phyloP scores from a whole-genome alignment of 2,888 invertebrate species.

The Apeira syringaria region DNA sequence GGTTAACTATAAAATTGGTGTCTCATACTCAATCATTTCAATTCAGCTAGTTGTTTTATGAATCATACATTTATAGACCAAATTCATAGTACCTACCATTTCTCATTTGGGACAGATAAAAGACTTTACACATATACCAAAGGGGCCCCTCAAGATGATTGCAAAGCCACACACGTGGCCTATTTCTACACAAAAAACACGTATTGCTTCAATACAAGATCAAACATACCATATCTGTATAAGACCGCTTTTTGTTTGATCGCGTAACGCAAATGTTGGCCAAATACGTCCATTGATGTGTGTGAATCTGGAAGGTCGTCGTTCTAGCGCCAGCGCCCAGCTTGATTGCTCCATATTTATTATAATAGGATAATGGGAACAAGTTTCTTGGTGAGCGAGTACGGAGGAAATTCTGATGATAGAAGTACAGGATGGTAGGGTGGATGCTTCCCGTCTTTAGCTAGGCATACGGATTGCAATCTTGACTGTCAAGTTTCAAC shows the following conservation, averaged over 20 bases:
- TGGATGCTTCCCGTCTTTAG: conserved; percentile 8
- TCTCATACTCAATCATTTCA: too few species aligned
- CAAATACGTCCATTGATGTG: not conserved
- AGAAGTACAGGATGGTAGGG: not conserved
- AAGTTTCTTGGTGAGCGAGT: conserved; percentile 9
- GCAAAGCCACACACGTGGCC: not conserved
- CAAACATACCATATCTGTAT: not conserved
- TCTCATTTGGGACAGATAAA: not conserved
- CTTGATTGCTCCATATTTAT: conserved; percentile 56
- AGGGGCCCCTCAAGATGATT: not conserved
- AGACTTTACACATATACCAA: not conserved
- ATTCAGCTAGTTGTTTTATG: too few species aligned
- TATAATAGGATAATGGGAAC: conserved; percentile 28
- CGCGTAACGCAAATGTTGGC: not conserved
- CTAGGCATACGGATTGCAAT: not conserved
- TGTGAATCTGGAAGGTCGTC: conserved; percentile 65
- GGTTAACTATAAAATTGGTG: too few species aligned
- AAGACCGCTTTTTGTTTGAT: not conserved
- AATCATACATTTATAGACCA: too few species aligned
- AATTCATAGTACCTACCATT: not conserved
- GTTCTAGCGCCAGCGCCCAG: conserved; percentile 65
- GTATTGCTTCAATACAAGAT: not conserved
- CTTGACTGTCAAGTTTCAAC: too few species aligned
- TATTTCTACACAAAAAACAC: not conserved
- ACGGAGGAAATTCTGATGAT: conserved; percentile 7